Base-by-base conservation (phyloP, 2,888 invertebrate species). In the Nephrocerus scutellatus region DNA sequence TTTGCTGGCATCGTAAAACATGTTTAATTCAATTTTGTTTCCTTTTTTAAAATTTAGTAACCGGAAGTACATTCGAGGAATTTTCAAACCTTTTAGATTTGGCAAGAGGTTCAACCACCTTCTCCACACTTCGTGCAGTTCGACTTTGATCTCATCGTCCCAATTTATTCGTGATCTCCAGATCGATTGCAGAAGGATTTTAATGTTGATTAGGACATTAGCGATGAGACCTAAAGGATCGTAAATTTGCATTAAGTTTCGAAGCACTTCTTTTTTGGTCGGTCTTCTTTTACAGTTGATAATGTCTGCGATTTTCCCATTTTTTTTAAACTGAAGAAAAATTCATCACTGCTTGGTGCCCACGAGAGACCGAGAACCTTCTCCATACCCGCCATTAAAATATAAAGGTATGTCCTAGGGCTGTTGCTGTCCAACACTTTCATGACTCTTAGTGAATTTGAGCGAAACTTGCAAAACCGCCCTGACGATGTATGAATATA, bases 151-250 rank as follows among this genome's bases (percentile, higher is more conserved):
- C 20, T 28, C 8, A 4, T 51, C 48, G 19, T 48, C 44, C 41
- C 49, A 50, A 12, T 14, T 39, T 18, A 36, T 44, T n/a, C 22
- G 32, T 3, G 20, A 33, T 6, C 47, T 30, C 47, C 49, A 51
- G 3, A 48, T 39, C 10, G 47, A 33, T 19, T 52, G 44, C 6
- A 52, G 24, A 2, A 48, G 14, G 12, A 52, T 47, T 45, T 49
- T 51, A 12, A 43, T 33, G 10, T 38, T 28, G 2, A 36, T 29
- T n/a, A 36, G 13, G 34, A 39, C 41, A 30, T 36, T 39, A 3
- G 34, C 12, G 10, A 47, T 24, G 6, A 47, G 10, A 0, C 44
- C 47, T 12, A 49, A 16, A 3, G 47, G 48, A 19, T 48, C 46
- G 26, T 46, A 48, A n/a, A 46, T 43, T 4, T 47, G 39, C 43